phyloP scores from a whole-genome alignment of 2,797 vertebrate species.

The Sebastes matsubarae region DNA sequence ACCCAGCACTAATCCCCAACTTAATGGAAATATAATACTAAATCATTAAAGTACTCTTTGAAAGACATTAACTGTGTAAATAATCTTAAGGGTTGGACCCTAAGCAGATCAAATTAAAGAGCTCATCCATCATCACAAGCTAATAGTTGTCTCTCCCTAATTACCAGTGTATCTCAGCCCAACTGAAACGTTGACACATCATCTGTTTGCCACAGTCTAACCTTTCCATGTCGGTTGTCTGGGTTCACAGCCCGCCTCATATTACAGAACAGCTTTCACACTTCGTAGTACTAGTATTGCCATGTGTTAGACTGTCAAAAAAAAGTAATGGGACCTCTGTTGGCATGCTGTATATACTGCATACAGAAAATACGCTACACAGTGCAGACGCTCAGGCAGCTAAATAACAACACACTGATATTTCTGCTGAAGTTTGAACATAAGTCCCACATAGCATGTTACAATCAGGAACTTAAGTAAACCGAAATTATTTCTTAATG shows the following conservation, averaged over 20 bases:
- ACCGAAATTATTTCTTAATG: background rate
- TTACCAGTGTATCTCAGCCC: constrained; percentile 13
- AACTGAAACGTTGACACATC: constrained; percentile 33
- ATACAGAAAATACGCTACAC: background rate
- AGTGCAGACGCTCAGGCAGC: background rate
- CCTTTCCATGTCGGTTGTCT: constrained; percentile 12
- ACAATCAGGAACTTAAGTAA: background rate
- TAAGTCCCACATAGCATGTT: background rate
- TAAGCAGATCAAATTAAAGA: background rate
- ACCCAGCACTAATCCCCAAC: background rate
- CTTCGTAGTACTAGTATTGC: constrained; percentile 28
- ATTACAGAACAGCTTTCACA: constrained; percentile 35
- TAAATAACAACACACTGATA: background rate
- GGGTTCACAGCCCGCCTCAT: constrained; percentile 11
- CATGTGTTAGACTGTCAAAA: constrained; percentile 10
- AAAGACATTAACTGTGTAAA: constrained; percentile 14
- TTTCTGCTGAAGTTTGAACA: background rate
- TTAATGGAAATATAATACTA: background rate
- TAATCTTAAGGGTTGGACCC: background rate
- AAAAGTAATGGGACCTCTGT: background rate
- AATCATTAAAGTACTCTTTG: background rate
- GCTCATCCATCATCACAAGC: constrained; percentile 13
- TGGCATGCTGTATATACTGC: background rate
- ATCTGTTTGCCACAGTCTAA: constrained; percentile 22
- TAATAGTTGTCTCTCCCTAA: constrained; percentile 28